Conservation (phyloP, 2,113 vertebrate species). For the Dryoscopus gambensis region DNA sequence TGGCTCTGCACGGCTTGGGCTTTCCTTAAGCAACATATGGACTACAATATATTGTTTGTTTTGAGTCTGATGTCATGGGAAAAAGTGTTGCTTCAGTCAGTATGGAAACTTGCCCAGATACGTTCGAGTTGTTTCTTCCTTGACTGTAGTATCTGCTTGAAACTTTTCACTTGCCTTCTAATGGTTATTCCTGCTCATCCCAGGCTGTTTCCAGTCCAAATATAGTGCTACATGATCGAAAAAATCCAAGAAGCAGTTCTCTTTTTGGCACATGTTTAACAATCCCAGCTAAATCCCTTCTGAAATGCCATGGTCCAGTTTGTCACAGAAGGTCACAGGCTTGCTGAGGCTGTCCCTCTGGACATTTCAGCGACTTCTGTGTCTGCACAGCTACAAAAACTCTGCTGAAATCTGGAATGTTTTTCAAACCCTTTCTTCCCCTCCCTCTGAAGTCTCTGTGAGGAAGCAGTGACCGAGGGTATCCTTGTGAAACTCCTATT, state of each 20-base stretch:
- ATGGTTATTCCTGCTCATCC: constrained; percentile 43
- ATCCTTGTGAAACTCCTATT: background rate
- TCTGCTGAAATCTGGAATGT: background rate
- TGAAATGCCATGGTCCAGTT: background rate
- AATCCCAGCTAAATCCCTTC: background rate
- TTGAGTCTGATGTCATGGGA: constrained; percentile 62
- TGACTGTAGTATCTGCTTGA: constrained; percentile 12
- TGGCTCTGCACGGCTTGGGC: background rate
- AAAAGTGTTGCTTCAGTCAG: constrained; percentile 35
- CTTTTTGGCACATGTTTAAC: constrained; percentile 10
- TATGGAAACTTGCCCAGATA: constrained; percentile 53
- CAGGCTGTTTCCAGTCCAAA: constrained; percentile 65
- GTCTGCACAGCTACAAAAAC: constrained; percentile 2
- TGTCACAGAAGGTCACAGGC: constrained; percentile 24
- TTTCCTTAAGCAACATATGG: constrained; percentile 39
- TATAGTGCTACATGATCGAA: constrained; percentile 42
- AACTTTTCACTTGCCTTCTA: constrained; percentile 43
- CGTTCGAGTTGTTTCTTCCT: constrained; percentile 41
- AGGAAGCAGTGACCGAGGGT: background rate
- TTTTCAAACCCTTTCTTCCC: background rate
- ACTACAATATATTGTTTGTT: constrained; percentile 41
- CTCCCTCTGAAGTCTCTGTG: background rate
- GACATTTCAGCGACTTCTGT: background rate
- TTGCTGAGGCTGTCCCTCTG: background rate
- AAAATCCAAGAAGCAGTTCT: background rate